Conservation (phyloP, 2,797 vertebrate species). For the Echeneis naucrates region DNA sequence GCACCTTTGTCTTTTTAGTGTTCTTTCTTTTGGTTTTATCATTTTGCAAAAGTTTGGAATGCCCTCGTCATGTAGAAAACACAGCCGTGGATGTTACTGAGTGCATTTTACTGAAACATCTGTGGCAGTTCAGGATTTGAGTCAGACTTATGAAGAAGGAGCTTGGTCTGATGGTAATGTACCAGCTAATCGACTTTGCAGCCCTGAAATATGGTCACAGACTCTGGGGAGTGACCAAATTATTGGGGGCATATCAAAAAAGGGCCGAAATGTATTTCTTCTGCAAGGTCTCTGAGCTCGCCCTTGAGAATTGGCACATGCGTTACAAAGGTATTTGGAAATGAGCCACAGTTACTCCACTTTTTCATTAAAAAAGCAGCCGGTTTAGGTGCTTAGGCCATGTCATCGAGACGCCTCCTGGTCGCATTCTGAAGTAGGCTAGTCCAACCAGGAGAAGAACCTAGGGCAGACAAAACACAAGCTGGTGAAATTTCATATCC, state of each 20-base stretch:
- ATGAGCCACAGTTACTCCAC: background rate
- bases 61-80: background rate
- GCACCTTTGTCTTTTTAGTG: too few relatives aligned
- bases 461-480: constrained; percentile 11
- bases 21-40: too few relatives aligned
- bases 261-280: background rate
- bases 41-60: background rate
- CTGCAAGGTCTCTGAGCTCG: background rate
- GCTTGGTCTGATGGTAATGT: background rate
- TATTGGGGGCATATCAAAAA: background rate
- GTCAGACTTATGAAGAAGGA: background rate
- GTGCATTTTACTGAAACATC: background rate
- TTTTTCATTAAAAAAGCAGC: background rate
- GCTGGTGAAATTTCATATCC: constrained; percentile 13
- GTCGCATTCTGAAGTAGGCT: background rate
- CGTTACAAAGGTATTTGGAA: background rate
- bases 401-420: background rate
- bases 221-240: background rate
- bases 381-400: background rate
- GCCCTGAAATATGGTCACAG: background rate
- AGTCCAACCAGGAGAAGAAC: constrained; percentile 15
- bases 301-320: background rate
- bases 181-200: background rate
- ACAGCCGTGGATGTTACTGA: too few relatives aligned
- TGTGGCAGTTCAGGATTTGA: background rate